These are phyloP conservation scores for Porites lutea DNA, from an alignment of 64 coral and sea anemone genomes.

Conservation along the genomic window DNA sequence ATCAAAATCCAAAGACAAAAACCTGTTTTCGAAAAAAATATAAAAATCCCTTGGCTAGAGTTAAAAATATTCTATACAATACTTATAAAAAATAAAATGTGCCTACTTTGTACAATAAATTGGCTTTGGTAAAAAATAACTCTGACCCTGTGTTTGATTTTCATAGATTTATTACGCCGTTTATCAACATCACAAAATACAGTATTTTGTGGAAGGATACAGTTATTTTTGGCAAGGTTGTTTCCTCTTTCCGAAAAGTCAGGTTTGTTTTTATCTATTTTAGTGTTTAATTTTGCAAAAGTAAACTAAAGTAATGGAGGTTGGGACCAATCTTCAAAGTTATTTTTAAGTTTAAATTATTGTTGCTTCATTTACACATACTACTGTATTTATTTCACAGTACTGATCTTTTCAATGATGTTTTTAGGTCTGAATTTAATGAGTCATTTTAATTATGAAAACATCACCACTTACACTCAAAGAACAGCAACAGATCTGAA, in stretches of 20 bases:
- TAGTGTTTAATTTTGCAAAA: not conserved
- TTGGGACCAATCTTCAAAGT: too few relatives aligned
- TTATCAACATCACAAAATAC: conserved; percentile 97
- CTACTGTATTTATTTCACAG: too few relatives aligned
- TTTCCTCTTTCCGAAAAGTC: conserved; percentile 98
- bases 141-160: not conserved
- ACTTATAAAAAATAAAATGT: not conserved
- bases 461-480: conserved; percentile 80
- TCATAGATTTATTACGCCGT: conserved; percentile 82
- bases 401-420: not conserved
- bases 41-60: too few relatives aligned
- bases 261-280: conserved; percentile 43
- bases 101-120: not conserved
- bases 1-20: too few relatives aligned
- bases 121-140: not conserved
- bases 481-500: conserved; percentile 64
- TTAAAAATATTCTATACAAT: too few relatives aligned
- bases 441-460: conserved; percentile 99
- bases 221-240: conserved; percentile 93
- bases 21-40: too few relatives aligned
- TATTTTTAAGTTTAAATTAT: too few relatives aligned
- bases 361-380: too few relatives aligned
- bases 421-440: conserved; percentile 92
- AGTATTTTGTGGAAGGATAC: conserved; percentile 99
- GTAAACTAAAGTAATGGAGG: not conserved